A percentile compares a stretch with the other conserved stretches of the same genome.
Conservation (phyloP, 2,797 vertebrate species). For the Gymnodraco acuticeps region DNA sequence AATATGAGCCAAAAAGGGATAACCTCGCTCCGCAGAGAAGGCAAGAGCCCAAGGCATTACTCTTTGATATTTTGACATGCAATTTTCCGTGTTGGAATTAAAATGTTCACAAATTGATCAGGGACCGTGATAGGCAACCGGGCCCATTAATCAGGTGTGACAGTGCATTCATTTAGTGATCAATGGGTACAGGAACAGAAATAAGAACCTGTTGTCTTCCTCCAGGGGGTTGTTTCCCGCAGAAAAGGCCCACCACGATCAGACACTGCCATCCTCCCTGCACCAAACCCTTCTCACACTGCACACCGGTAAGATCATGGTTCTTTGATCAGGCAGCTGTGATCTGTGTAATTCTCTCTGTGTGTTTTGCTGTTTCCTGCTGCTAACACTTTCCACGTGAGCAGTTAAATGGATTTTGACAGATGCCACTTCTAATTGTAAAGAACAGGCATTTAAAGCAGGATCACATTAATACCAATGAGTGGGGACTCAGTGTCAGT, state of each 20-base stretch:
- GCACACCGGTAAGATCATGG: constrained; percentile 91
- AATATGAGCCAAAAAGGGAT: constrained; percentile 67
- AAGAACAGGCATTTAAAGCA: constrained; percentile 41
- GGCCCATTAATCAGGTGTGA: constrained; percentile 81
- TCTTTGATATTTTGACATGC: constrained; percentile 83
- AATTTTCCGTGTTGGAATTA: constrained; percentile 84
- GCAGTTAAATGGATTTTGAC: constrained; percentile 49
- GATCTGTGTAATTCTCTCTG: constrained; percentile 32
- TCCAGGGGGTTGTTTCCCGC: constrained; percentile 92
- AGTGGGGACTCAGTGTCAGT: constrained; percentile 42
- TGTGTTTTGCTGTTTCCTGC: constrained; percentile 13
- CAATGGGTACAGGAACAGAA: constrained; percentile 62
- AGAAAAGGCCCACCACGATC: constrained; percentile 87
- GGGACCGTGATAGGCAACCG: constrained; percentile 69
- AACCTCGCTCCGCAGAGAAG: constrained; percentile 64
- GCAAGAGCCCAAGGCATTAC: constrained; percentile 67
- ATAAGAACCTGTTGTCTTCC: constrained; percentile 62
- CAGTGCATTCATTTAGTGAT: constrained; percentile 81
- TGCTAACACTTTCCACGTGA: not conserved
- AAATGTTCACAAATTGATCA: constrained; percentile 82
- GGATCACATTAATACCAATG: constrained; percentile 51
- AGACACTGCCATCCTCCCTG: constrained; percentile 93
- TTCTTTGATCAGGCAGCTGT: constrained; percentile 33
- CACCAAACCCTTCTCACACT: constrained; percentile 96
- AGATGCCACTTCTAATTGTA: constrained; percentile 55